Evolutionary conservation across 1,140 invertebrate species (phyloP).

Genomic region (Drosophila kanapiae): DNA sequence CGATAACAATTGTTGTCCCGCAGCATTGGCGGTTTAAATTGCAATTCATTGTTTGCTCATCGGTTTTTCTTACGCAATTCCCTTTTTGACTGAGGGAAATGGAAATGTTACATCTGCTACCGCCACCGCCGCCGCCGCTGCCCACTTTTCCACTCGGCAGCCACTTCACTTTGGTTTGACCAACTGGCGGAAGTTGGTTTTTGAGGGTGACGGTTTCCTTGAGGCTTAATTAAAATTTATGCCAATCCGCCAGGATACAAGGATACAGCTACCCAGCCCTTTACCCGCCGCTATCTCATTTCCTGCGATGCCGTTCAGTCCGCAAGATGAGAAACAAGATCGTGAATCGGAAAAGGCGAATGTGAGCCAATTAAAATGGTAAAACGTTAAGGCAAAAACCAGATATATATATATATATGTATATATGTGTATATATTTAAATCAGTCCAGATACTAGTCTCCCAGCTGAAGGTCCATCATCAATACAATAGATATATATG

Average conservation of each 20-base stretch:
- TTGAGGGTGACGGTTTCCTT: constrained; percentile 50
- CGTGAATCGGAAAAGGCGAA: constrained; percentile 31
- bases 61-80: constrained; percentile 21
- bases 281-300: constrained; percentile 9
- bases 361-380: constrained; percentile 56
- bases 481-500: constrained; percentile 21
- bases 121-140: no score
- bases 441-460: background rate
- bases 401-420: background rate
- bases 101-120: constrained; percentile 10
- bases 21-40: constrained; percentile 18
- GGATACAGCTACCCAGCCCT: background rate
- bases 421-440: constrained; percentile 7
- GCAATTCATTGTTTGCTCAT: constrained; percentile 25
- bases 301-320: constrained; percentile 10
- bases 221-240: constrained; percentile 60
- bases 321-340: constrained; percentile 19
- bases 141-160: constrained; percentile 19
- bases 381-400: constrained; percentile 12
- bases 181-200: constrained; percentile 39
- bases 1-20: constrained; percentile 23
- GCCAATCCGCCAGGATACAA: constrained; percentile 26
- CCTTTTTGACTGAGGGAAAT: constrained; percentile 6
- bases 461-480: constrained; percentile 26
- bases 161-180: constrained; percentile 41